A percentile compares a stretch with the other conserved stretches of the same genome.
Evolutionary conservation across 2,888 invertebrate species (phyloP).

Genomic region (Hololepta plana): DNA sequence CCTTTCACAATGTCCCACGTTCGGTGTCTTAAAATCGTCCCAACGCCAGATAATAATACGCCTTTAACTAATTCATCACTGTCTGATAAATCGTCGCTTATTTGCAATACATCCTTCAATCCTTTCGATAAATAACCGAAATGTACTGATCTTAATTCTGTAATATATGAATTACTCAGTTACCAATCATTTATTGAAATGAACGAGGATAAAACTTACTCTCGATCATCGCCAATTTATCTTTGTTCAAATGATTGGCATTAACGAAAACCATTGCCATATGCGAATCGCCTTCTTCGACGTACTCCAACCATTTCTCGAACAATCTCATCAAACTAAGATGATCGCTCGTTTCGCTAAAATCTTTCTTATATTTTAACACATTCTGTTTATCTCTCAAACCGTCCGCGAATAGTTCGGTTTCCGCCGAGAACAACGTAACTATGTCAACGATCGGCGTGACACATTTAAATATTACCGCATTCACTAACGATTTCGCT

Average conservation of each 20-base stretch:
- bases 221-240: conserved; percentile 32
- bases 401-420: conserved; percentile 33
- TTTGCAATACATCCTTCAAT: conserved; percentile 18
- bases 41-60: conserved; percentile 37
- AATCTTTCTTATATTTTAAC: conserved; percentile 31
- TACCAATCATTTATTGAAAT: conserved; percentile 5
- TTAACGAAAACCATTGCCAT: conserved; percentile 27
- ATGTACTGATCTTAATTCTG: conserved; percentile 36
- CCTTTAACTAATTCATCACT: conserved; percentile 39
- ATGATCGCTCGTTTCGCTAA: conserved; percentile 41
- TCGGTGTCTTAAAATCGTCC: conserved; percentile 31
- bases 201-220: conserved; percentile 25
- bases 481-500: conserved; percentile 38
- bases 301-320: conserved; percentile 29
- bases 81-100: conserved; percentile 31
- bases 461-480: conserved; percentile 35
- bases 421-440: conserved; percentile 29
- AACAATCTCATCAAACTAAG: conserved; percentile 36
- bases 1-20: conserved; percentile 34
- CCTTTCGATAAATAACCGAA: conserved; percentile 33
- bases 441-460: conserved; percentile 31
- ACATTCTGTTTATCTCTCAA: conserved; percentile 31
- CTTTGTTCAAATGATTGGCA: conserved; percentile 26
- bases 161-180: conserved; percentile 15
- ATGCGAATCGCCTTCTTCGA: conserved; percentile 16